These are phyloP conservation scores for Conus canariensis DNA, from an alignment of 2,888 invertebrate species.

Conservation along the genomic window DNA sequence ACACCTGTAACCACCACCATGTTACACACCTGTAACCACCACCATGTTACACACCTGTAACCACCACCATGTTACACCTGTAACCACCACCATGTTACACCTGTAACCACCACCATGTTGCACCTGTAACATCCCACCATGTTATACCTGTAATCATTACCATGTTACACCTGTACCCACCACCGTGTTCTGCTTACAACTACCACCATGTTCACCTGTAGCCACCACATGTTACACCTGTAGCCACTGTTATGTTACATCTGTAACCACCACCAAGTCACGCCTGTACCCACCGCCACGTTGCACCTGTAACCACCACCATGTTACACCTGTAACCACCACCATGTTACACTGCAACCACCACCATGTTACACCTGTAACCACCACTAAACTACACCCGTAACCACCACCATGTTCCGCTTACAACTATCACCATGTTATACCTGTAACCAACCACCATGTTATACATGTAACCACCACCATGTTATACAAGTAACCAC, in stretches of 20 bases:
- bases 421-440: no score
- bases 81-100: no score
- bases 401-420: no score
- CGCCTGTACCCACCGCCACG: not conserved
- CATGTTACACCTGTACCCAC: no score
- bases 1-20: not conserved
- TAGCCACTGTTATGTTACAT: not conserved
- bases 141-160: no score
- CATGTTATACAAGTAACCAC: no score
- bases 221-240: not conserved
- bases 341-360: no score
- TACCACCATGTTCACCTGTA: not conserved
- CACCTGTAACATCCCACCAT: not conserved
- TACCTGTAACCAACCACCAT: no score
- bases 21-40: not conserved
- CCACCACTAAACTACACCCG: no score
- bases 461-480: no score
- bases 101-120: not conserved
- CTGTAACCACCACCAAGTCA: not conserved
- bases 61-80: not conserved
- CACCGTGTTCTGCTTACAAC: no score
- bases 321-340: not conserved
- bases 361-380: not conserved
- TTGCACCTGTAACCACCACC: not conserved
- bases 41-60: not conserved